Base-by-base conservation (phyloP, 2,888 invertebrate genomes). In the Teleogryllus oceanicus region DNA sequence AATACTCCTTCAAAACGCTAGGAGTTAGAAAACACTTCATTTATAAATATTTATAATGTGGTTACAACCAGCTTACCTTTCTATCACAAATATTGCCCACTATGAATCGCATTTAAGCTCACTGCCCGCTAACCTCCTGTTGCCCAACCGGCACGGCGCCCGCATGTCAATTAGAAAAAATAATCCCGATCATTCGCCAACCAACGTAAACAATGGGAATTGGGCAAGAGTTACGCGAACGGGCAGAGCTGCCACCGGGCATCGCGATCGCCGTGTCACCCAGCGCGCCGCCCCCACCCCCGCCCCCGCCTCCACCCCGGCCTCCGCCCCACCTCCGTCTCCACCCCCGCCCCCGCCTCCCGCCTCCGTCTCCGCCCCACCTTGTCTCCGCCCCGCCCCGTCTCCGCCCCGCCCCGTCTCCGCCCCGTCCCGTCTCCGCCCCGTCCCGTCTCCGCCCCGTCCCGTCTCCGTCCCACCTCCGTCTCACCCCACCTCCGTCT, bases 191-290 rank as follows among this genome's bases (percentile, higher is more conserved):
- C 62, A 62, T 62, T 62, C 62, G 62, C 18, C 16, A 18, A 3
- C 62, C 18, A 62, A 62, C 62, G 62, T 62, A 62, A 62, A 62
- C 62, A 62, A 62, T 62, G 62, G 18, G 62, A 62, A 62, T 62
- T 62, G 62, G 62, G 62, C 13, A 62, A 62, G 62, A 62, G 62
- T 62, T 62, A 62, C 62, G 13, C 62, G 62, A 13, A 13, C 62
- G 3, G 16, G 18, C 18, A 16, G 62, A 37, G 24, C 24, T 37
- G 24, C 24, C 24, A 37, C 24, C 24, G 24, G 24, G 24, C 24
- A 4, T 4, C 24, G 24, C 24, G 24, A 37, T 37, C 24, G 62
- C 62, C 62, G 16, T 62, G 62, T 3, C 62, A 16, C 62, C 16
- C 16, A 16, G 16, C 18, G 62, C 16, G 16, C 62, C 62, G 16